Conservation (phyloP, 2,888 invertebrate species). For the Ischnura elegans region DNA sequence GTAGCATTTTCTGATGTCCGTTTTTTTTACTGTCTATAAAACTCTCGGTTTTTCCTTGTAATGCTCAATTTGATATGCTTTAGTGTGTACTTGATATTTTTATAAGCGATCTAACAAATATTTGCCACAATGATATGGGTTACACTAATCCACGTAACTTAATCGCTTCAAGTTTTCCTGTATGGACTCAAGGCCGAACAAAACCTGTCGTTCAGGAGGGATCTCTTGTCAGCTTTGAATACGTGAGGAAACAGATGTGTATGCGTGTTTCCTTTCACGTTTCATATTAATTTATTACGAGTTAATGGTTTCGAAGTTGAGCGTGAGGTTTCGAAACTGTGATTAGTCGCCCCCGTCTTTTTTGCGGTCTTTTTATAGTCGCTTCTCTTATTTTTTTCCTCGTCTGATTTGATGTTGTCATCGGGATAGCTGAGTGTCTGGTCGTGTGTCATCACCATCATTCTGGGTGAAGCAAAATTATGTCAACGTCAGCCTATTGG, state of each 20-base stretch:
- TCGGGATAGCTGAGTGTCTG: background rate
- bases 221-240: background rate
- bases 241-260: background rate
- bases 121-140: no score
- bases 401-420: background rate
- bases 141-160: no score
- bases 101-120: no score
- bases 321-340: background rate
- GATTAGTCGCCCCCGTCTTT: background rate
- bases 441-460: background rate
- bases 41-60: no score
- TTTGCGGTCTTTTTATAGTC: background rate
- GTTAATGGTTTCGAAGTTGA: background rate
- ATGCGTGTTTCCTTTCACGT: background rate
- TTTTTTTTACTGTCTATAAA: no score
- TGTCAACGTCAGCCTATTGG: background rate
- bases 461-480: background rate
- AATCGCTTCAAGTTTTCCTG: no score
- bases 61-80: no score
- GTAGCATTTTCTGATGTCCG: no score
- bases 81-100: no score
- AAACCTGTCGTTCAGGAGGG: background rate
- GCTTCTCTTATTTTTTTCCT: background rate
- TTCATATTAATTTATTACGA: background rate
- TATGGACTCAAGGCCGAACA: background rate